Evolutionary conservation across 2,797 vertebrate genomes (phyloP).

Genomic region (Phrynocephalus guinanensis): DNA sequence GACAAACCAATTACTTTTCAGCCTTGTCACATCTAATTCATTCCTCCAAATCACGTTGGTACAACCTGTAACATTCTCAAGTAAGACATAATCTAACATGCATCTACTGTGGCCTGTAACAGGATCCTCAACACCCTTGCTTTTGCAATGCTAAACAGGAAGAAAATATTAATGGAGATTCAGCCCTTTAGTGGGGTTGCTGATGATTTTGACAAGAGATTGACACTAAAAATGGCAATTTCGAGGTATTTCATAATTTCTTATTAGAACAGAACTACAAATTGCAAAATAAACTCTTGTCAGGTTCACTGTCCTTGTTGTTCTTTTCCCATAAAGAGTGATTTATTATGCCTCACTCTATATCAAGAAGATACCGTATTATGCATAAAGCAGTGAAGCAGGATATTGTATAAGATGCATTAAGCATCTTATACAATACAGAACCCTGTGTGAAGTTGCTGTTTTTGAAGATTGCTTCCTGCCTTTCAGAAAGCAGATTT

Average conservation of each 20-base stretch:
- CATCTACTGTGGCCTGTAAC: background rate
- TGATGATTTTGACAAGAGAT: background rate
- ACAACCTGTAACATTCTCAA: background rate
- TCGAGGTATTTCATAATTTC: too few relatives aligned
- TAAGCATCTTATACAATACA: background rate
- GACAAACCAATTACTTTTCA: background rate
- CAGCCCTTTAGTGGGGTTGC: background rate
- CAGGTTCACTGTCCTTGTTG: background rate
- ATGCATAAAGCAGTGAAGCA: background rate
- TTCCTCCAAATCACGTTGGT: background rate
- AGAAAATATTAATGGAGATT: background rate
- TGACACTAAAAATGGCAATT: background rate
- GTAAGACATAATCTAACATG: background rate
- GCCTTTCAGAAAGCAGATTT: background rate
- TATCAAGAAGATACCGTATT: background rate
- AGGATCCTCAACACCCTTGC: background rate
- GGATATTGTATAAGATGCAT: background rate
- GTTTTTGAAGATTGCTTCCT: background rate
- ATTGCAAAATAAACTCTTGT: background rate
- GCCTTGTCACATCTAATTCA: conserved; percentile 14
- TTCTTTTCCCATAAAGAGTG: background rate
- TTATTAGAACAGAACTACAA: background rate
- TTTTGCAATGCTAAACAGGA: background rate
- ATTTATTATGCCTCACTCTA: background rate
- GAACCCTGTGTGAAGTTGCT: background rate